These are phyloP conservation scores for Cotesia congregata DNA, from an alignment of 2,888 invertebrate species.

Conservation along the genomic window DNA sequence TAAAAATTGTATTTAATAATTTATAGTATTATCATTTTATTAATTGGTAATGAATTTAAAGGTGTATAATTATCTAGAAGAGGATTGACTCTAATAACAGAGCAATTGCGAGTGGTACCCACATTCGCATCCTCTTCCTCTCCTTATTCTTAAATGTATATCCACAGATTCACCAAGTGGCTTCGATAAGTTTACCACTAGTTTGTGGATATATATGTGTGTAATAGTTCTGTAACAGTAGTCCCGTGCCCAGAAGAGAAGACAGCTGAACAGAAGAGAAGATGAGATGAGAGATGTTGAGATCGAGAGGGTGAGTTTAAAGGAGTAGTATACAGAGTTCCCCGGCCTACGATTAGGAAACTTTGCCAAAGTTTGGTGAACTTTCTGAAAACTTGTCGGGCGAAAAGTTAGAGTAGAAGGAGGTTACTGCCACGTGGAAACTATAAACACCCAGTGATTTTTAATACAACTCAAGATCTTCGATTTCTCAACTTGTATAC, in stretches of 20 bases:
- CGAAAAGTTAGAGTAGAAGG: constrained; percentile 46
- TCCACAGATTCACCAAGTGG: constrained; percentile 27
- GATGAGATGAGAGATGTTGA: background rate
- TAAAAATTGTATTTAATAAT: background rate
- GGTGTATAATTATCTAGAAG: background rate
- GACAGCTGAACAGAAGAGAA: background rate
- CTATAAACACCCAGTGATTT: constrained; percentile 54
- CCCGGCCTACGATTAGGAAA: constrained; percentile 60
- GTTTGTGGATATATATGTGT: background rate
- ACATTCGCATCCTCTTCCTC: constrained; percentile 14
- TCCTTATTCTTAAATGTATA: constrained; percentile 9
- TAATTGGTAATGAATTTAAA: constrained; percentile 3
- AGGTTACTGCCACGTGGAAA: constrained; percentile 53
- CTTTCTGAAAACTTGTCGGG: constrained; percentile 47
- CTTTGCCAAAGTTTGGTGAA: constrained; percentile 53
- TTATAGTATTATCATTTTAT: background rate
- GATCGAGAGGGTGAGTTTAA: constrained; percentile 5
- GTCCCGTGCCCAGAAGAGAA: constrained; percentile 29
- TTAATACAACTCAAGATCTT: constrained; percentile 18
- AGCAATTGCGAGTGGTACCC: background rate
- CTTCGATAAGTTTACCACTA: constrained; percentile 44
- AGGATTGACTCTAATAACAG: constrained; percentile 1
- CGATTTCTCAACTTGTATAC: constrained; percentile 3
- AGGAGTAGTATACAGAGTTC: constrained; percentile 44
- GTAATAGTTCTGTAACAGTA: constrained; percentile 3